Conservation (phyloP, 2,113 vertebrate genomes). For the Corythornis madagascariensis region DNA sequence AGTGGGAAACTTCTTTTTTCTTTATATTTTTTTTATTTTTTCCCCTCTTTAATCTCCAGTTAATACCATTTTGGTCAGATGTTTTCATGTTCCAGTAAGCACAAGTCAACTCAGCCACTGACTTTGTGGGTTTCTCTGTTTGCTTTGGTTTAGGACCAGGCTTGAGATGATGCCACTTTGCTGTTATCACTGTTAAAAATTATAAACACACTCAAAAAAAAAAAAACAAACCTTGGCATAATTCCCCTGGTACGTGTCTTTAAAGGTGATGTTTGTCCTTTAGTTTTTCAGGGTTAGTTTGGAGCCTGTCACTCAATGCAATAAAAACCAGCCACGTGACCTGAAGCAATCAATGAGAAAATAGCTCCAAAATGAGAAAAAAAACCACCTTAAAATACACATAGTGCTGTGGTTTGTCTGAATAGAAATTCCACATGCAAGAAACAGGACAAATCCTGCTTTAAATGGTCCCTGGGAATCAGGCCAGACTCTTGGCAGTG, state of each 20-base stretch:
- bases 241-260: background rate
- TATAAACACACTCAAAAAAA: background rate
- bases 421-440: background rate
- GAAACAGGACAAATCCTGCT: background rate
- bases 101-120: no score
- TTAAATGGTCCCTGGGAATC: background rate
- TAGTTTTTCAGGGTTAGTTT: background rate
- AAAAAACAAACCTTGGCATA: background rate
- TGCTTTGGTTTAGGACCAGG: background rate
- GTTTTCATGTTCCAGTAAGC: no score
- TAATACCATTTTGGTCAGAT: no score
- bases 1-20: background rate
- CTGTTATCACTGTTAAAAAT: background rate
- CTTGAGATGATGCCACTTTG: background rate
- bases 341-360: background rate
- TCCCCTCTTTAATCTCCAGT: no score
- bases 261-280: background rate
- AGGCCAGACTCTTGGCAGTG: no score
- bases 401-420: background rate
- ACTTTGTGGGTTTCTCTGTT: background rate
- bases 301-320: background rate
- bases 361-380: background rate
- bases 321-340: background rate
- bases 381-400: background rate
- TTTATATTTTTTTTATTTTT: background rate